Base-by-base conservation (phyloP, 2,113 vertebrate genomes). In the Pangasianodon hypophthalmus region DNA sequence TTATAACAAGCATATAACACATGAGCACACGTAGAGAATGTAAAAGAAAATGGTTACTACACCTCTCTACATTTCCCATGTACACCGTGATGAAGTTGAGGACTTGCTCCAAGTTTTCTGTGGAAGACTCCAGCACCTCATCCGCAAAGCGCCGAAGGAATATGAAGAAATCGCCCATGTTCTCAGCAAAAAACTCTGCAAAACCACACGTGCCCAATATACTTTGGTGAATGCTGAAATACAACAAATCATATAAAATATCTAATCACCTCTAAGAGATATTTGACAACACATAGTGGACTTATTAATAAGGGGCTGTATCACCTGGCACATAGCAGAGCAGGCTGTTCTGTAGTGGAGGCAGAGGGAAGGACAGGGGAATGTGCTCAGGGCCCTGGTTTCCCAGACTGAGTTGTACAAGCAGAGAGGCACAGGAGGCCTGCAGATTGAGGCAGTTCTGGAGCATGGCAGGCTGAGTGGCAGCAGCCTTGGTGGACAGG, bases 121-220 rank as follows among this genome's bases (percentile, higher is more conserved):
- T 96, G 0, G 97, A 98, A 0, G 97, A 97, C 94, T 99, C 98
- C 94, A 99, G 94, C 88, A 98, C 94, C 52, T 99, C 98, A 8
- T 99, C 98, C 0, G 98, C 97, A 89, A 99, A 99, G 56, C 98
- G 97, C 32, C 98, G 97, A 90, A 99, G 95, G 93, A 99, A 99
- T 92, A 99, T 97, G 94, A 99, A 98, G 94, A 99, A 98, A 93
- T 99, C 98, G 0, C 98, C 98, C 95, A 99, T 86, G 92, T 99
- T 99, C 93, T 99, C 99, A 0, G 97, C 98, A 94, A 99, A 99
- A 94, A 99, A 99, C 90, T 99, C 98, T 99, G 95, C 80, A 52
- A 93, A 54, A 83, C 9, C 32, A 60, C 56, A 84, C 0, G 10
- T 26, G 54, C 54, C 84, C 44, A 52, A 32, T 16, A 67, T 29